A percentile compares a stretch with the other conserved stretches of the same genome.
These are phyloP conservation scores for Parazoanthus darwini DNA, from an alignment of 92 coral and sea anemone species.

Conservation along the genomic window DNA sequence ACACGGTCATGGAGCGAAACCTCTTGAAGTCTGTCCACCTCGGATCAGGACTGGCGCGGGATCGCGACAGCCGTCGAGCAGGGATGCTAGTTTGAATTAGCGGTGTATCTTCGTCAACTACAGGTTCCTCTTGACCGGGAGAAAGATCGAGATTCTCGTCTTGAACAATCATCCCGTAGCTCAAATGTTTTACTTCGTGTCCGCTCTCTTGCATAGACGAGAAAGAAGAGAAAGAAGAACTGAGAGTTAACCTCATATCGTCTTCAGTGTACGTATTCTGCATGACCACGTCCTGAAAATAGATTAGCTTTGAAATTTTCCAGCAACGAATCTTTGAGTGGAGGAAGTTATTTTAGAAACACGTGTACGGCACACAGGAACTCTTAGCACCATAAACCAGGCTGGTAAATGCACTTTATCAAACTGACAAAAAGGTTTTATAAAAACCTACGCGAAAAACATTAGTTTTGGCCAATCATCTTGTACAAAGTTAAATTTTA, in stretches of 20 bases:
- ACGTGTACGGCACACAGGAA: neutral
- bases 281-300: neutral
- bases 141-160: neutral
- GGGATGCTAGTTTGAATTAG: slow-evolving; percentile 4
- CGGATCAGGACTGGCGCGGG: slow-evolving; percentile 43
- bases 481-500: neutral
- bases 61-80: neutral
- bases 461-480: neutral
- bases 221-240: slow-evolving; percentile 38
- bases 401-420: neutral
- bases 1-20: slow-evolving; percentile 78
- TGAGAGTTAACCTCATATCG: slow-evolving; percentile 48
- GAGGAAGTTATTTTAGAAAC: neutral
- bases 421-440: neutral
- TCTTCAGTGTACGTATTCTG: slow-evolving; percentile 29
- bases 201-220: slow-evolving; percentile 43
- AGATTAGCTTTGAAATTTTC: too few relatives aligned
- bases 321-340: neutral
- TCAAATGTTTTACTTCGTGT: slow-evolving; percentile 15
- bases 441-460: neutral
- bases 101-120: slow-evolving; percentile 18
- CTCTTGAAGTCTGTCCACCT: slow-evolving; percentile 65
- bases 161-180: slow-evolving; percentile 44
- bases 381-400: too few relatives aligned
- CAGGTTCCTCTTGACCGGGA: neutral